Base-by-base conservation (phyloP, 2,888 invertebrate species). In the Apocheima hispidaria region DNA sequence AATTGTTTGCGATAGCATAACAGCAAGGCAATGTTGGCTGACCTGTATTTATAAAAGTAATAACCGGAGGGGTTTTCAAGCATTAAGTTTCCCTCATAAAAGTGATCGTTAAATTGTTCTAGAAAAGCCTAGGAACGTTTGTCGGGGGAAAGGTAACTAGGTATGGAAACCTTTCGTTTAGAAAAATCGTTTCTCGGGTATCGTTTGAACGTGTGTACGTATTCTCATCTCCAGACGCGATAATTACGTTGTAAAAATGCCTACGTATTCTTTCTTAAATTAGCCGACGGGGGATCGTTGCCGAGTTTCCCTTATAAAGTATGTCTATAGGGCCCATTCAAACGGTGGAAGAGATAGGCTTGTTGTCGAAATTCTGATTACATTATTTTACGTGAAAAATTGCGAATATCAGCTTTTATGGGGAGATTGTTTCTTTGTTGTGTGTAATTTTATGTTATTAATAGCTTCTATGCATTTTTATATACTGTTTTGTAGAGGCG, bases 201-300 rank as follows among this genome's bases (percentile, higher is more conserved):
- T 51, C 20, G 28, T 14, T 4, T 30, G 9, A 30, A 12, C 40
- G 51, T 40, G 16, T 4, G 16, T 51, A 46, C 26, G 61, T 61
- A 55, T 63, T 64, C 62, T 58, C 66, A 66, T 67, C 65, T 67
- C 50, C 35, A 46, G 21, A 53, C 49, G 62, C 63, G 61, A 67
- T 69, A 69, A 69, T 69, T 69, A 69, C 52, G 63, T 65, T 62
- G 64, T 69, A 65, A 69, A 69, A 60, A 67, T 64, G 67, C 63
- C 60, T 65, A 52, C 63, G 63, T 60, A 65, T 69, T 65, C 67
- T 67, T 67, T 63, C 52, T 64, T 53, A 62, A 69, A 69, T 65
- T 67, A 67, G 58, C 58, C 67, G 41, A 60, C 30, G 44, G 69
- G 62, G 66, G 65, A 61, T 65, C 62, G 65, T 67, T 62, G 62